These are phyloP conservation scores for Hippocampus abdominalis DNA, from an alignment of 2,113 vertebrate species.

Conservation along the genomic window DNA sequence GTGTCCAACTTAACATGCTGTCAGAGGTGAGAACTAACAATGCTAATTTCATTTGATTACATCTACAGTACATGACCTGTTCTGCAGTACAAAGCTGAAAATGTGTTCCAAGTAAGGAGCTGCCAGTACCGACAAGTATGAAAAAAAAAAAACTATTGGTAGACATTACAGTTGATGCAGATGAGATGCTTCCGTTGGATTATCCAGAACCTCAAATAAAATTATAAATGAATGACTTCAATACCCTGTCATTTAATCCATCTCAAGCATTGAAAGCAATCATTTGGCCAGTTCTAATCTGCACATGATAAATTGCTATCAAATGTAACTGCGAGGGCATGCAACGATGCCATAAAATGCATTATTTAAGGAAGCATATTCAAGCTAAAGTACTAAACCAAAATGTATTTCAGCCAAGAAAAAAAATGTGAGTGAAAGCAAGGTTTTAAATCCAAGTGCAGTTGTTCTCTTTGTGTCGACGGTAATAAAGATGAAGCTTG, in stretches of 20 bases:
- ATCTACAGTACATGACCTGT: conserved; percentile 9
- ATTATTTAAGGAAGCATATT: conserved; percentile 18
- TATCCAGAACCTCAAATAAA: background rate
- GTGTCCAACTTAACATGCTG: conserved; percentile 15
- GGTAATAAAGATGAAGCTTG: conserved; percentile 25
- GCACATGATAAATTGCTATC: conserved; percentile 3
- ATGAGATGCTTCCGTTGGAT: background rate
- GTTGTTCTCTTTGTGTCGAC: conserved; percentile 2
- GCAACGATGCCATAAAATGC: conserved; percentile 30
- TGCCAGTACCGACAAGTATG: conserved; percentile 6
- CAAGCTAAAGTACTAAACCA: conserved; percentile 21
- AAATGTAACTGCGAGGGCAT: conserved; percentile 39
- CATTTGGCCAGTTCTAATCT: background rate
- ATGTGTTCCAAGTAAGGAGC: conserved; percentile 9
- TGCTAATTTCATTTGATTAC: conserved; percentile 20
- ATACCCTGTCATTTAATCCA: background rate
- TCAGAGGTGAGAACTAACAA: conserved; percentile 16
- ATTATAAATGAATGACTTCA: background rate
- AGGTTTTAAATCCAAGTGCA: conserved; percentile 31
- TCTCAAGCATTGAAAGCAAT: background rate
- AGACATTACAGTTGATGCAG: conserved; percentile 28
- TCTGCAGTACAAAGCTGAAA: background rate
- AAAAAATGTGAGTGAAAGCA: conserved; percentile 38
- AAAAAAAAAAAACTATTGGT: conserved; percentile 11
- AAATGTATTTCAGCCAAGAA: conserved; percentile 28